These are phyloP conservation scores for Nothocercus julius DNA, from an alignment of 2,113 vertebrate genomes.

Conservation along the genomic window DNA sequence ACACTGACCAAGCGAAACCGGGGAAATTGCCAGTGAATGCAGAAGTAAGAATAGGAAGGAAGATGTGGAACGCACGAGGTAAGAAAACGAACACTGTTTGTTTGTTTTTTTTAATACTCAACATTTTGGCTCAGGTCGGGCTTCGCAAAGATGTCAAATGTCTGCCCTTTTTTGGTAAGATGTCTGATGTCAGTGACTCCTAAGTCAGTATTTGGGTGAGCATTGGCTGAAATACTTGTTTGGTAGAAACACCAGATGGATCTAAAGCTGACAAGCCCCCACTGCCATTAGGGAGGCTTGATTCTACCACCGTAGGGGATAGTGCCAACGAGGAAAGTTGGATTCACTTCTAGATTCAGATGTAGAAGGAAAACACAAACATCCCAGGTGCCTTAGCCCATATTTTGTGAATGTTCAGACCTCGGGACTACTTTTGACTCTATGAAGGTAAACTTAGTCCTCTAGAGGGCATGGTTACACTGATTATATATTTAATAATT, in stretches of 20 bases:
- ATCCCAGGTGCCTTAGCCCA: not conserved
- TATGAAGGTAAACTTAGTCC: slow-evolving; percentile 56
- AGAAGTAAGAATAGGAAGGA: slow-evolving; percentile 4
- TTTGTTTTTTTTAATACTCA: not conserved
- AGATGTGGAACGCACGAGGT: not conserved
- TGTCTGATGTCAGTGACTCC: not conserved
- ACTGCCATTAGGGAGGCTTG: not conserved
- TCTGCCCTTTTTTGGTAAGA: not conserved
- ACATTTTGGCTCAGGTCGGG: not conserved
- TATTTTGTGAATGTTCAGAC: not conserved
- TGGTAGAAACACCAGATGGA: not conserved
- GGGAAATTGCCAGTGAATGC: slow-evolving; percentile 13
- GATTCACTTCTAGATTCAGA: not conserved
- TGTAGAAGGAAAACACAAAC: not conserved
- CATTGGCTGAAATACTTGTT: not conserved
- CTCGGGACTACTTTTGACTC: slow-evolving; percentile 1
- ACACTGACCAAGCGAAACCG: not conserved
- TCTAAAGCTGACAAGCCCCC: not conserved
- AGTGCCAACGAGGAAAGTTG: fast-evolving
- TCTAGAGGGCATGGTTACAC: slow-evolving; percentile 72
- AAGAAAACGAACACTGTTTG: not conserved
- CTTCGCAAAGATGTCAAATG: not conserved
- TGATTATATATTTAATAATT: slow-evolving; percentile 71
- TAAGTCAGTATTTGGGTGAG: not conserved
- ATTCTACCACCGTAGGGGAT: not conserved